Conservation (phyloP, 2,113 vertebrate species). For the Melanerpes aurifrons region DNA sequence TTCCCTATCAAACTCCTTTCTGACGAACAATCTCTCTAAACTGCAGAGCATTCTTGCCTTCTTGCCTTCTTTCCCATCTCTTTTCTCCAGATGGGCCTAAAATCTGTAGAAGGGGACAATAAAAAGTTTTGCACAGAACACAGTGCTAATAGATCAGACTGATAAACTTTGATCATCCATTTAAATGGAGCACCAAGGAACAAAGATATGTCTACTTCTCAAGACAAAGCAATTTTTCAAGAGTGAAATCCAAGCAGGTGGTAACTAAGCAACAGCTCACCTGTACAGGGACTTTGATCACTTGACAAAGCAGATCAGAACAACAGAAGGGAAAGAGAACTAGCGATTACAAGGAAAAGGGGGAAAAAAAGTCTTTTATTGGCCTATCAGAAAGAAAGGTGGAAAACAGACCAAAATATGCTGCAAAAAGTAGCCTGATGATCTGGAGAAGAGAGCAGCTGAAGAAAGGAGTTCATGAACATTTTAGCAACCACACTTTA, state of each 20-base stretch:
- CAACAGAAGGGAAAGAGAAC: conserved; percentile 24
- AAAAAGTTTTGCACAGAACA: conserved; percentile 51
- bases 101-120: conserved; percentile 35
- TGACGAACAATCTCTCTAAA: not conserved
- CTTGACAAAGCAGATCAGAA: conserved; percentile 70
- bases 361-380: not conserved
- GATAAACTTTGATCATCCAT: conserved; percentile 68
- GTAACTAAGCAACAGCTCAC: conserved; percentile 72
- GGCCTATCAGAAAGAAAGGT: conserved; percentile 24
- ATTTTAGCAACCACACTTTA: not conserved
- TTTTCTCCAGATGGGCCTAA: conserved; percentile 21
- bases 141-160: conserved; percentile 42
- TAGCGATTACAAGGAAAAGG: not conserved
- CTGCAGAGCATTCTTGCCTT: not conserved
- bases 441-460: not conserved
- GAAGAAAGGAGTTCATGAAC: conserved; percentile 9
- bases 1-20: not conserved
- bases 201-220: conserved; percentile 58
- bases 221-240: conserved; percentile 70
- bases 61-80: not conserved
- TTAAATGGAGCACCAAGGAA: conserved; percentile 66
- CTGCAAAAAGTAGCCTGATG: not conserved
- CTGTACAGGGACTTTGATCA: conserved; percentile 60
- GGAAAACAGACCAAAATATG: conserved; percentile 13
- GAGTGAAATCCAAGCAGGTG: conserved; percentile 63